phyloP scores from a whole-genome alignment of 2,888 invertebrate genomes.

The Thymelicus sylvestris region DNA sequence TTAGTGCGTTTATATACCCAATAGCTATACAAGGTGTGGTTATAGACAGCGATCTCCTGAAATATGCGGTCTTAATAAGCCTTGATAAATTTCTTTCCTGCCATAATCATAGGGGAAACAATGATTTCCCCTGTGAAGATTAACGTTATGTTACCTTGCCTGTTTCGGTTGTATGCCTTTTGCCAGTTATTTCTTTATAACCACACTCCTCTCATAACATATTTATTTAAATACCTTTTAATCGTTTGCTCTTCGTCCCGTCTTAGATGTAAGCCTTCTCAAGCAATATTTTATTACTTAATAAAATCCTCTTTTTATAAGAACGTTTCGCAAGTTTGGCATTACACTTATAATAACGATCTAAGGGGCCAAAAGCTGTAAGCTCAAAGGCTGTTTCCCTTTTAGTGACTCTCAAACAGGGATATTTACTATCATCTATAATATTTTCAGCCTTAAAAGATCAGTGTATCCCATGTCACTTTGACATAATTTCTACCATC shows the following conservation, averaged over 20 bases:
- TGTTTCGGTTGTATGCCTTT: not conserved
- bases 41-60: conserved; percentile 4
- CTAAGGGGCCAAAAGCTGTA: too few species aligned
- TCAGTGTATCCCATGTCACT: too few species aligned
- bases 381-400: too few species aligned
- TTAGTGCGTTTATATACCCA: conserved; percentile 41
- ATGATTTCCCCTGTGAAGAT: too few species aligned
- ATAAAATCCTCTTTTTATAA: conserved; percentile 3
- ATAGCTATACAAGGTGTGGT: conserved; percentile 17
- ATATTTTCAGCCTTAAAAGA: too few species aligned
- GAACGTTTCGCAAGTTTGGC: conserved; percentile 13
- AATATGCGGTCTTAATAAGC: not conserved
- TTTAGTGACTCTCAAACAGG: too few species aligned
- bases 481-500: too few species aligned
- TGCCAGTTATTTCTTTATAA: not conserved
- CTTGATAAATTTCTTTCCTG: not conserved
- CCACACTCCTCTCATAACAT: not conserved
- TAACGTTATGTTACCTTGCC: too few species aligned
- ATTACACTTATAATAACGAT: not conserved
- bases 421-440: too few species aligned
- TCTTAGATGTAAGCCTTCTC: conserved; percentile 20
- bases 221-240: not conserved
- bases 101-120: not conserved
- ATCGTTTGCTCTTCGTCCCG: conserved; percentile 14
- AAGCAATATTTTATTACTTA: conserved; percentile 38